Evolutionary conservation across 2,888 invertebrate species (phyloP).

Genomic region (Polia nebulosa): DNA sequence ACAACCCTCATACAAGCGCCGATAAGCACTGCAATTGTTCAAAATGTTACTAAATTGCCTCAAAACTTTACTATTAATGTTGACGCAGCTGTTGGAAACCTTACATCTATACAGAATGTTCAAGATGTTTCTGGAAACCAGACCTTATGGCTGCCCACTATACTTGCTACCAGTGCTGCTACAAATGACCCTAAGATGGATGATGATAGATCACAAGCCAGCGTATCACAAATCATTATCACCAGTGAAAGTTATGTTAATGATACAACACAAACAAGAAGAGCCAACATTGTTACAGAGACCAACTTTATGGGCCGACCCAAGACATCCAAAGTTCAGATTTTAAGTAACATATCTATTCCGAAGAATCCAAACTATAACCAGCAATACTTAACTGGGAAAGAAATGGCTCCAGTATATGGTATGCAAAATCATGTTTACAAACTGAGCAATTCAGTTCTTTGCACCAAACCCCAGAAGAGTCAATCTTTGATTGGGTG

Average conservation of each 20-base stretch:
- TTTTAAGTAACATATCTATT: conserved; percentile 88
- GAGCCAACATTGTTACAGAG: conserved; percentile 85
- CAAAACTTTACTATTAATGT: conserved; percentile 89
- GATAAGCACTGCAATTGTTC: conserved; percentile 86
- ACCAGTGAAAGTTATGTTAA: conserved; percentile 87
- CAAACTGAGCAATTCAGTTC: conserved; percentile 85
- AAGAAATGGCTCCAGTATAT: conserved; percentile 84
- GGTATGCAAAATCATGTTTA: conserved; percentile 87
- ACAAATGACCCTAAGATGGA: conserved; percentile 80
- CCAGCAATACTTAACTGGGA: conserved; percentile 83
- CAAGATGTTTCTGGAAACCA: conserved; percentile 86
- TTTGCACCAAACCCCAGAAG: conserved; percentile 84
- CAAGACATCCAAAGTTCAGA: conserved; percentile 88
- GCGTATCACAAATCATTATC: conserved; percentile 88
- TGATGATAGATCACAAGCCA: conserved; percentile 81
- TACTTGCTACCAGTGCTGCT: conserved; percentile 84
- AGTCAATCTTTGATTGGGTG: conserved; percentile 86
- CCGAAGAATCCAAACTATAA: conserved; percentile 85
- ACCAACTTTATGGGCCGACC: conserved; percentile 83
- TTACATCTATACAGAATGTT: conserved; percentile 88
- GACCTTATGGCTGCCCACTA: conserved; percentile 88
- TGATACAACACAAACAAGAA: conserved; percentile 80
- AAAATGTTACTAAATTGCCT: conserved; percentile 87
- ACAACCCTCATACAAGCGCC: conserved; percentile 86
- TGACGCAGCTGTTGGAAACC: conserved; percentile 86